Percentiles rank a stretch among this genome's conserved stretches.
phyloP scores from a whole-genome alignment of 2,888 invertebrate species.

The Nephrotoma flavescens region DNA sequence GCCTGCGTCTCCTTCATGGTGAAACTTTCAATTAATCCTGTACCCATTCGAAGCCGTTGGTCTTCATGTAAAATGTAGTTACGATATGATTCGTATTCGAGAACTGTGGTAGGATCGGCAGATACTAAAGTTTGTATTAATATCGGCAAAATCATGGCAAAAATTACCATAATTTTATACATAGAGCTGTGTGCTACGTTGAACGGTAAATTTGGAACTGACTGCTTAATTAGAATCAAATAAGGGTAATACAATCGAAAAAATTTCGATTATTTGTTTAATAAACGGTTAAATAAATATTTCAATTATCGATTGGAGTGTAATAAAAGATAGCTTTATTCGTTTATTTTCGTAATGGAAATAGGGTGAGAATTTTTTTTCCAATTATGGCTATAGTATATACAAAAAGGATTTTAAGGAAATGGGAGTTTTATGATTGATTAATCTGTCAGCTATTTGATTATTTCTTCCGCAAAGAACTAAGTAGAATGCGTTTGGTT shows the following conservation, averaged over 20 bases:
- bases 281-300: not conserved
- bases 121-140: not conserved
- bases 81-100: not conserved
- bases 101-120: not conserved
- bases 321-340: not conserved
- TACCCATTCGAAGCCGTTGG: not conserved
- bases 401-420: not conserved
- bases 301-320: not conserved
- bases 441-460: too few relatives aligned
- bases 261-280: not conserved
- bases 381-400: not conserved
- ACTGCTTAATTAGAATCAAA: not conserved
- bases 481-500: too few relatives aligned
- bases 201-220: not conserved
- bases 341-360: not conserved
- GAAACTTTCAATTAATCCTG: not conserved
- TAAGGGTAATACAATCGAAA: not conserved
- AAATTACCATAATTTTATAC: not conserved
- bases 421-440: too few relatives aligned
- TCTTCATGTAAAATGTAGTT: not conserved
- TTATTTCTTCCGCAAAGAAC: too few relatives aligned
- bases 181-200: not conserved
- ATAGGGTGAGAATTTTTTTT: not conserved
- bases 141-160: not conserved
- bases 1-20: not conserved